phyloP scores from a whole-genome alignment of 2,888 invertebrate genomes.

The Didymodactylos carnosus region DNA sequence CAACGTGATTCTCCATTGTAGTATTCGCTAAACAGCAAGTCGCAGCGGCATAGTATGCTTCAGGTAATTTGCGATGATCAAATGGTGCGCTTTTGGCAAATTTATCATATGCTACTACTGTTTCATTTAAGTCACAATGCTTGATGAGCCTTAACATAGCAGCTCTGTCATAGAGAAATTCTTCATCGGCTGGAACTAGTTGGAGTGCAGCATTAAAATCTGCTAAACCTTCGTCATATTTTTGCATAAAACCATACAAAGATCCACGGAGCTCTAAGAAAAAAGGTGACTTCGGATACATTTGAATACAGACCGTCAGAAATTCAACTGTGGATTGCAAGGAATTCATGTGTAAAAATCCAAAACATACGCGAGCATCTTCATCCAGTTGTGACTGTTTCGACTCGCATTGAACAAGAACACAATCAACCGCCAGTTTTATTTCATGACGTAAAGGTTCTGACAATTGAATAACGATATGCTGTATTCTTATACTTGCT shows the following conservation, averaged over 20 bases:
- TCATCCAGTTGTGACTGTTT: background rate
- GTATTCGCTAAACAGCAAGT: background rate
- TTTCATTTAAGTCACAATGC: background rate
- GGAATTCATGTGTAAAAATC: background rate
- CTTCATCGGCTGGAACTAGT: background rate
- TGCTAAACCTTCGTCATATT: background rate
- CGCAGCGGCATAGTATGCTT: background rate
- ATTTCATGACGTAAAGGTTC: background rate
- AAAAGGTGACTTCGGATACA: background rate
- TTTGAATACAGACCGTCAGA: background rate
- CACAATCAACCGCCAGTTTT: background rate
- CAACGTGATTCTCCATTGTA: background rate
- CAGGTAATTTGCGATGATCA: background rate
- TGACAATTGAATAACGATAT: background rate
- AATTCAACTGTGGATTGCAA: background rate
- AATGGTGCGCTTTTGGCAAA: background rate
- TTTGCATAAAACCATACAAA: background rate
- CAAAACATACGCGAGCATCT: background rate
- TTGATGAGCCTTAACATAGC: background rate
- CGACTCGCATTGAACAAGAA: background rate
- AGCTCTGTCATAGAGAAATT: background rate
- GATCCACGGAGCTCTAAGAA: background rate
- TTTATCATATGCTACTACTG: background rate
- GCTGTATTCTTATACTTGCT: background rate
- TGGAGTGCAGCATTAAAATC: background rate